Evolutionary conservation across 2,888 invertebrate genomes (phyloP).

Genomic region (Nephrotoma flavescens): DNA sequence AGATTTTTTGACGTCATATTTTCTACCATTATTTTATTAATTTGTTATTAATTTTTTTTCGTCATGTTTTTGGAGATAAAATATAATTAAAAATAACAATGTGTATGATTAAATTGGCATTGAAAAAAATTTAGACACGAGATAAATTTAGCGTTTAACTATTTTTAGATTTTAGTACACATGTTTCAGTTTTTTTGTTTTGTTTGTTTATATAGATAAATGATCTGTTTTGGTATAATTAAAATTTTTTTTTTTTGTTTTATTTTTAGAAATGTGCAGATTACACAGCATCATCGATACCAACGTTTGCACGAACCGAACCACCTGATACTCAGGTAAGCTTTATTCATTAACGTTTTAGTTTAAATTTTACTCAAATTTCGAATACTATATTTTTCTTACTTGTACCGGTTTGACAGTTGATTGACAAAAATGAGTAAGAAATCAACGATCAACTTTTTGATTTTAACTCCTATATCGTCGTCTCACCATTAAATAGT

Average conservation of each 20-base stretch:
- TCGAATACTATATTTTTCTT: too few relatives aligned
- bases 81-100: neutral
- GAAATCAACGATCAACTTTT: too few relatives aligned
- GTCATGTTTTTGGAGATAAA: neutral
- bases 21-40: neutral
- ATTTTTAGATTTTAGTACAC: neutral
- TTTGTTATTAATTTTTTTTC: neutral
- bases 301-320: conserved; percentile 86
- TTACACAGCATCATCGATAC: conserved; percentile 69
- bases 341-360: neutral
- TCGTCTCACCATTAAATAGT: too few relatives aligned
- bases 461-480: too few relatives aligned
- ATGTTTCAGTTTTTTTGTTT: too few relatives aligned
- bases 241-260: conserved; percentile 11
- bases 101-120: neutral
- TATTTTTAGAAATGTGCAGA: conserved; percentile 84
- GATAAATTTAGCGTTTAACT: neutral
- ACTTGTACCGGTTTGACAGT: too few relatives aligned
- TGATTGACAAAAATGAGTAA: too few relatives aligned
- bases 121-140: neutral
- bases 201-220: neutral
- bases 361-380: too few relatives aligned
- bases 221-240: neutral
- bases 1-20: neutral
- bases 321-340: conserved; percentile 82